Conservation (phyloP, 2,113 vertebrate species). For the Halcyon malimbica region DNA sequence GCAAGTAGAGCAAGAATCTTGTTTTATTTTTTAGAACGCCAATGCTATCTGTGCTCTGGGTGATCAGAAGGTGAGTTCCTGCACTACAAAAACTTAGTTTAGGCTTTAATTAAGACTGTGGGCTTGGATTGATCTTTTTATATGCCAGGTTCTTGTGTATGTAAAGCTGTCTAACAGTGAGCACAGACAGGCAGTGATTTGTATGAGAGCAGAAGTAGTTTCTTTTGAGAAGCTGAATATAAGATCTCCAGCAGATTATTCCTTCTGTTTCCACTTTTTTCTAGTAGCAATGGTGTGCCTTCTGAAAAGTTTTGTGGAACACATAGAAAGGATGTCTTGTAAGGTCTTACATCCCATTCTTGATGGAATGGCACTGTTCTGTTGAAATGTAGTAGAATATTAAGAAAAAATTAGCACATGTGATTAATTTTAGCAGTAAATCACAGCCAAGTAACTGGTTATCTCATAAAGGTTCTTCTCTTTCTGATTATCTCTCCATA, state of each 20-base stretch:
- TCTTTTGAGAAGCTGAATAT: not conserved
- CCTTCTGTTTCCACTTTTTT: not conserved
- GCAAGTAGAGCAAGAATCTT: not conserved
- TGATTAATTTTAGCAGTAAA: not conserved
- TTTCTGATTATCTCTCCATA: not conserved
- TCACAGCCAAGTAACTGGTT: not conserved
- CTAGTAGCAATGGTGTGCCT: not conserved
- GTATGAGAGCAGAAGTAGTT: not conserved
- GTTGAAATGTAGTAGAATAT: not conserved
- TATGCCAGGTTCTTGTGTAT: not conserved
- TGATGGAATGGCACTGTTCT: not conserved
- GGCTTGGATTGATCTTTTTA: not conserved
- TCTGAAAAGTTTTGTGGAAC: not conserved
- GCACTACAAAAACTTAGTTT: not conserved
- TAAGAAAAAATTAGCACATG: not conserved
- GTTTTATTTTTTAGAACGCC: not conserved
- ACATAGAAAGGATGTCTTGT: not conserved
- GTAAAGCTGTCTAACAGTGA: not conserved
- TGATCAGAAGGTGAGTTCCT: not conserved
- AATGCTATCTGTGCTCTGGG: fast-evolving
- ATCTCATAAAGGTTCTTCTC: not conserved
- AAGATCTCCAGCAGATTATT: not conserved
- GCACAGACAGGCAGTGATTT: not conserved
- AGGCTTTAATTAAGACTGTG: not conserved
- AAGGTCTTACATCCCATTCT: not conserved